Evolutionary conservation across 2,113 vertebrate species (phyloP), one percentile per base, ranked within the genome.

Genomic region (Pycnonotus jocosus): DNA sequence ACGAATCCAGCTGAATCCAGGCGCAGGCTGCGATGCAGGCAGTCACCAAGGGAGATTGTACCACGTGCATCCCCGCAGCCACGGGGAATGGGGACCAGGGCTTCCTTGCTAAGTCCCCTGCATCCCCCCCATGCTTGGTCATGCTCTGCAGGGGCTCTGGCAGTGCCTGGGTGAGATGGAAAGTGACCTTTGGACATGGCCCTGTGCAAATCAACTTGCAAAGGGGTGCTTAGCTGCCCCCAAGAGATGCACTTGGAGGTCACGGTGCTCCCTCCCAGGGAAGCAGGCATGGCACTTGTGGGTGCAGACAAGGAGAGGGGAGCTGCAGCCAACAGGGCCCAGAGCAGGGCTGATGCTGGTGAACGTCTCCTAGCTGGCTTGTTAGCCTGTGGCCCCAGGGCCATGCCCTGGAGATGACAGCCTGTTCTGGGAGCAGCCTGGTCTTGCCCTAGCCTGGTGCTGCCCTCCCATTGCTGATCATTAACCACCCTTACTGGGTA

Each of bases 31-130:
- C 72, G 92, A 90, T 94, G 88, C 95, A 96, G 81, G 68, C 96
- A 96, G 83, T 97, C 96, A 94, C 95, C 83, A 97, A 97, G 96
- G 96, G 96, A 97, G 96, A 97, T 96, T 93, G 92, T 94, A 96
- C 94, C 94, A 95, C 94, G 92, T 97, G 94, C 72, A 94, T 95
- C 56, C 76, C 64, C 11, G 77, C 94, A 97, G 88, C 80, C 20
- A 2, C 9, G 3, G 88, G 80, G 51, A 95, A 81, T 0, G 27
- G 74, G 95, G 60, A 74, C 56, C 69, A 10, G 51, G 56, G 72
- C 76, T 92, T 96, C 57, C 15, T 37, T 74, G 56, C 53, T 64
- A n/a, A 56, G 81, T 79, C 37, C 53, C n/a, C 61, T 1, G 2
- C 73, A 82, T 69, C 10, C 31, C 60, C 81, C 60, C n/a, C 6